Evolutionary conservation across 2,888 invertebrate genomes (phyloP), one percentile per base, ranked within the genome.

Genomic region (Heliconius cydno): DNA sequence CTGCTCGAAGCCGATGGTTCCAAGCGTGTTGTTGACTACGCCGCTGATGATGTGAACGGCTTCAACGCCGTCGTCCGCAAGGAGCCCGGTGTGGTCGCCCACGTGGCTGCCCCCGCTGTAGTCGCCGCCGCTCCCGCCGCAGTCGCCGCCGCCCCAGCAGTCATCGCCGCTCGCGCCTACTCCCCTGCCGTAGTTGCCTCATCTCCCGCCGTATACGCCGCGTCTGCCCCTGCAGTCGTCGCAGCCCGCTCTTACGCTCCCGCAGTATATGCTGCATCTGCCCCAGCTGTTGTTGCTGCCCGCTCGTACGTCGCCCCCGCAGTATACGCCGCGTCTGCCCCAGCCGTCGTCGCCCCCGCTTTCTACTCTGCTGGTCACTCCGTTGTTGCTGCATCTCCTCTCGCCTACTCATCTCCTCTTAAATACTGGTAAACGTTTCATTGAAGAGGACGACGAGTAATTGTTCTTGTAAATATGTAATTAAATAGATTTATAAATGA

Each of bases 1-100:
- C 91, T 94, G 77, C 87, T 96, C 91, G 89, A 96, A 82, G 95
- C 96, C 34, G 96, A 96, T 86, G 96, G 96, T 84, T 96, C 96
- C 79, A 95, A 95, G 87, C 96, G 96, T 83, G 96, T 95, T 28
- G 96, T 96, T 0, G 96, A 96, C 89, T 96, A 96, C 90, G 94
- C 95, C 80, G 95, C 95, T 83, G 95, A 80, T 72, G 78, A 77
- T 28, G 25, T 80, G 86, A 92, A 93, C 83, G 96, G 96, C 79
- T 96, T 96, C 92, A 96, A 95, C 91, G 96, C 96, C 22, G 88
- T 96, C 74, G 96, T 96, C 63, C 94, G 94, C 86, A 95, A 94
- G 82, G 95, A 95, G 86, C 95, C 96, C 13, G 89, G 87, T 9
- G 82, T 87, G 68, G 82, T 86, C 52, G 85, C 88, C n/a, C 87